Evolutionary conservation across 2,113 vertebrate genomes (phyloP), one percentile per base, ranked within the genome.

Genomic region (Argyrosomus japonicus): DNA sequence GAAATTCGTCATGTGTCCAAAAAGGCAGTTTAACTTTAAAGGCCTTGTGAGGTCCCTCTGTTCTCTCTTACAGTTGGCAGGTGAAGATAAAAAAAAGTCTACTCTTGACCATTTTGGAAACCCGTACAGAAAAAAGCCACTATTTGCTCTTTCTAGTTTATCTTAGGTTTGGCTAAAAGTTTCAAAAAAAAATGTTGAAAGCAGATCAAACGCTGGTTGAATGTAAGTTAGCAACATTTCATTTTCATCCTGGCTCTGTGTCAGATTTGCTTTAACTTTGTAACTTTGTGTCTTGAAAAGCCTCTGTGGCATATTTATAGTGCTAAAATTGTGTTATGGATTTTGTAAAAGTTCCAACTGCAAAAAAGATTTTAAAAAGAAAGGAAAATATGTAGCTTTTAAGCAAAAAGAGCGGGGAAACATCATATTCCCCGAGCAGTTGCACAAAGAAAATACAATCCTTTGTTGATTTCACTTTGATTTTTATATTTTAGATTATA

Each of bases 391-490:
- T 78, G 25, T 50, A 6, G 29, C 77, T 82, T 87, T 63, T 67
- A 82, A 57, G 63, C 23, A 81, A 64, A 87, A 82, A 80, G 58
- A 79, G 40, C 17, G 18, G 14, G 64, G 56, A 87, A 84, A 69
- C 27, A 76, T 54, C 29, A 27, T 64, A 91, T 79, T 90, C 88
- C 76, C 81, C 18, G 11, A 73, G 69, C 68, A 75, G 54, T 45
- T 87, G 68, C 77, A 67, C 57, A 67, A 89, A 79, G 82, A 63
- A 85, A 83, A 64, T 53, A 64, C 32, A 85, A 64, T 17, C 47
- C 82, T 87, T 86, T 93, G 84, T 91, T 86, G 76, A 87, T 88
- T 79, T 83, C 82, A 74, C 82, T 91, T 91, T 87, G 87, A 88
- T 82, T 79, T 90, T 82, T 87, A 80, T n/a, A n/a, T n/a, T 81